Percentiles rank a stretch among this genome's conserved stretches.
Evolutionary conservation across 2,797 vertebrate species (phyloP).

Genomic region (Hafferia zeledoni): DNA sequence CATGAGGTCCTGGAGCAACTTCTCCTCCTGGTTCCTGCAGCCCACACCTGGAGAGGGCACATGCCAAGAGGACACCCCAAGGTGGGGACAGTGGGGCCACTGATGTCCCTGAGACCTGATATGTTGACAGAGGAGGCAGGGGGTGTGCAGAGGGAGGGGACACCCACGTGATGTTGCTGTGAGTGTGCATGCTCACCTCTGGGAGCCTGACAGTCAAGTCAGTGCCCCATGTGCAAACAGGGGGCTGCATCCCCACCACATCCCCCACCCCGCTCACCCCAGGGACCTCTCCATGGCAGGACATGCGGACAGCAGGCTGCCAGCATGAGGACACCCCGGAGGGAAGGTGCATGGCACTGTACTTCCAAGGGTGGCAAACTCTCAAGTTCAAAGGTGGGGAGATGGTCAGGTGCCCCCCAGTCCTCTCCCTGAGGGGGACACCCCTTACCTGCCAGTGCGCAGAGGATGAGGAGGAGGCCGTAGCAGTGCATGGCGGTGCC

Average conservation of each 20-base stretch:
- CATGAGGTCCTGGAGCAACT: conserved; percentile 88
- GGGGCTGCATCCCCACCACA: fast-evolving
- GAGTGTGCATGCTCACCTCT: fast-evolving
- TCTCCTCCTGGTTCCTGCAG: conserved; percentile 86
- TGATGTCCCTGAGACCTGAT: fast-evolving
- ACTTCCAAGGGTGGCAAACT: not conserved
- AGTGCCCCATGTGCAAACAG: fast-evolving
- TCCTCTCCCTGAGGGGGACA: not conserved
- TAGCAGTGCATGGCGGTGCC: conserved; percentile 33
- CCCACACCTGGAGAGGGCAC: conserved; percentile 35
- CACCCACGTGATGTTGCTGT: not conserved
- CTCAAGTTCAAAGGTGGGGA: not conserved
- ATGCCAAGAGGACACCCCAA: fast-evolving
- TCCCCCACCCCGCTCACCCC: not conserved
- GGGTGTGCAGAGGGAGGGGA: no score
- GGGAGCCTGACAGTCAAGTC: fast-evolving
- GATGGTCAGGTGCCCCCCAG: not conserved
- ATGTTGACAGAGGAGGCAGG: fast-evolving
- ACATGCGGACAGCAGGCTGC: fast-evolving
- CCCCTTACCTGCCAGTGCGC: conserved; percentile 62
- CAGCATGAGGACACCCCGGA: not conserved
- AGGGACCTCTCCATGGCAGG: not conserved
- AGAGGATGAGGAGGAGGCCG: not conserved
- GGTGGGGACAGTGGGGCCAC: fast-evolving
- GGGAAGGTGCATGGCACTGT: fast-evolving